Conservation (phyloP, 2,888 invertebrate species). For the Trichogramma evanescens region DNA sequence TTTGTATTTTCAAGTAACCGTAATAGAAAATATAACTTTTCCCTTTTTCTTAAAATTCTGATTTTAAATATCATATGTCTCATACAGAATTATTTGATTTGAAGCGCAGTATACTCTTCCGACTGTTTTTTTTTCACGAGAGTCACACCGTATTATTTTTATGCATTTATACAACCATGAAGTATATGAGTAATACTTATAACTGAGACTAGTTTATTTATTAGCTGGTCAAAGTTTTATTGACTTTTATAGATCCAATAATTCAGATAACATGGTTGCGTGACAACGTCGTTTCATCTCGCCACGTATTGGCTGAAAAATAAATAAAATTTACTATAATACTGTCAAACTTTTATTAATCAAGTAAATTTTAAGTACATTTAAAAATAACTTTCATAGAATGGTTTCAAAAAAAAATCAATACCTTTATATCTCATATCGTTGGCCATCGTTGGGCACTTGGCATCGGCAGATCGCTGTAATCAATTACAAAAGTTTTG, state of each 20-base stretch:
- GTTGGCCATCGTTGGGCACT: constrained; percentile 83
- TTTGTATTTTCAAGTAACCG: constrained; percentile 3
- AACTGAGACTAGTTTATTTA: not conserved
- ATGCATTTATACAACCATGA: no score
- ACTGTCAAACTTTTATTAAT: not conserved
- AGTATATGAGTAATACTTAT: no score
- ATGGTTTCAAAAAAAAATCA: no score
- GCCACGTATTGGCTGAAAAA: constrained; percentile 45
- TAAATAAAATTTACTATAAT: constrained; percentile 27
- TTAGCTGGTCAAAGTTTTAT: not conserved
- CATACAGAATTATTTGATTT: no score
- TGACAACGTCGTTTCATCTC: constrained; percentile 37
- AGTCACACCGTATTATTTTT: no score
- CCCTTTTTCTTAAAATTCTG: not conserved
- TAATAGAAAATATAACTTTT: constrained; percentile 18
- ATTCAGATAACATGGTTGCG: constrained; percentile 38
- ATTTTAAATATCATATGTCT: not conserved
- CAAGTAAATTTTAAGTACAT: not conserved
- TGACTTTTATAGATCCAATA: not conserved
- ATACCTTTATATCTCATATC: constrained; percentile 84
- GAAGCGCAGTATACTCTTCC: no score
- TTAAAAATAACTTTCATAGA: no score
- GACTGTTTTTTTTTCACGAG: no score
- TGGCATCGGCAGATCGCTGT: constrained; percentile 36
- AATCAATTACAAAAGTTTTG: not conserved